phyloP scores from a whole-genome alignment of 2,888 invertebrate species.

The Sinhomidia bicolor region DNA sequence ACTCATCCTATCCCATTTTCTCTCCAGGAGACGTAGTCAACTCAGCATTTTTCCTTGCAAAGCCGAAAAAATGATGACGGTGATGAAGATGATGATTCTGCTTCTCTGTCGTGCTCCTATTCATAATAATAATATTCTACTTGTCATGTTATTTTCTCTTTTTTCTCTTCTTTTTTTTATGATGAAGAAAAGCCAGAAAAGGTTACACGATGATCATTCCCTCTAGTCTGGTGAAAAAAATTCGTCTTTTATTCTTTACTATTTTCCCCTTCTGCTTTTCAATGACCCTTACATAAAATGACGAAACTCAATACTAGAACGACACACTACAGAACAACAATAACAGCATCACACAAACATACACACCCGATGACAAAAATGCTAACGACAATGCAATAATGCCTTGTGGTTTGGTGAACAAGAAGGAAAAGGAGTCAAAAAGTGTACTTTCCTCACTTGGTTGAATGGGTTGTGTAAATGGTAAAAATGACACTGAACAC shows the following conservation, averaged over 20 bases:
- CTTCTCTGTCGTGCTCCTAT: neutral
- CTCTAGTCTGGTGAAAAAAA: too few relatives aligned
- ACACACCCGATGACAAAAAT: slow-evolving; percentile 46
- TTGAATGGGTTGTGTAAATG: slow-evolving; percentile 63
- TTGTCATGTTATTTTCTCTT: neutral
- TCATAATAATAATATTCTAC: neutral
- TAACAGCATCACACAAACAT: slow-evolving; percentile 25
- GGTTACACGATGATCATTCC: neutral
- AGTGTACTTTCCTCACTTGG: slow-evolving; percentile 59
- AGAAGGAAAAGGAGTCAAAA: slow-evolving; percentile 37
- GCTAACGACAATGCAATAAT: slow-evolving; percentile 52
- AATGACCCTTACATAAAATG: slow-evolving; percentile 43
- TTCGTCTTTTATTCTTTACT: neutral
- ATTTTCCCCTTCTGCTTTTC: slow-evolving; percentile 31
- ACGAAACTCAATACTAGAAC: neutral
- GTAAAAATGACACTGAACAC: slow-evolving; percentile 62
- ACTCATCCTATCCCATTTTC: too few relatives aligned
- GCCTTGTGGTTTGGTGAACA: neutral
- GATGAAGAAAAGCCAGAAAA: neutral
- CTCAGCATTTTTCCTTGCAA: neutral
- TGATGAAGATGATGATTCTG: neutral
- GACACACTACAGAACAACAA: slow-evolving; percentile 36
- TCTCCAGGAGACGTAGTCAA: slow-evolving; percentile 1
- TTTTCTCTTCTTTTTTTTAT: neutral
- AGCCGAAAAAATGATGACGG: neutral